phyloP scores from a whole-genome alignment of 2,113 vertebrate species.

The Vidua macroura region DNA sequence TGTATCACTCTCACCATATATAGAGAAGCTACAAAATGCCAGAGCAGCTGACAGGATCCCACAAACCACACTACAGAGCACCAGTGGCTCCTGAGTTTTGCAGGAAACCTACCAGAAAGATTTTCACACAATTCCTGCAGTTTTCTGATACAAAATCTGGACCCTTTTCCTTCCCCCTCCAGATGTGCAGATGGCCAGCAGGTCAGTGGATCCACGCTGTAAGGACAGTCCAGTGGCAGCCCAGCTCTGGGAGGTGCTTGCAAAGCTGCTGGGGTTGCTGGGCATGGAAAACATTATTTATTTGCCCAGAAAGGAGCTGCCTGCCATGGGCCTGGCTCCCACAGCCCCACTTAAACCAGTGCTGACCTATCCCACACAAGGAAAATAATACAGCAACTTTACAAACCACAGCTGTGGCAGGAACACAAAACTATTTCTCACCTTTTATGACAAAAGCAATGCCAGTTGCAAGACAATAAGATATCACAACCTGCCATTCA shows the following conservation, averaged over 20 bases:
- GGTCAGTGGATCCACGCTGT: accelerated
- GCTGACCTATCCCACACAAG: background rate
- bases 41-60: constrained; percentile 44
- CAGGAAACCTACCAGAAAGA: background rate
- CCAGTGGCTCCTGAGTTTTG: background rate
- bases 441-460: background rate
- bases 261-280: background rate
- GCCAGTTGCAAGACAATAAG: background rate
- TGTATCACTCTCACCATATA: background rate
- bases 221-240: background rate
- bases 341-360: background rate
- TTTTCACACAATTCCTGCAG: background rate
- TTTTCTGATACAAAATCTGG: background rate
- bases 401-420: background rate
- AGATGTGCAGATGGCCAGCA: accelerated
- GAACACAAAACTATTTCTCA: background rate
- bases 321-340: background rate
- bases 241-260: background rate
- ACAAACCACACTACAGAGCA: constrained; percentile 18
- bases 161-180: background rate
- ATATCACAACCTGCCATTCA: background rate
- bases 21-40: constrained; percentile 19
- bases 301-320: background rate
- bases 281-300: background rate
- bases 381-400: background rate